These are phyloP conservation scores for Festucalex cinctus DNA, from an alignment of 2,113 vertebrate genomes.

Conservation along the genomic window DNA sequence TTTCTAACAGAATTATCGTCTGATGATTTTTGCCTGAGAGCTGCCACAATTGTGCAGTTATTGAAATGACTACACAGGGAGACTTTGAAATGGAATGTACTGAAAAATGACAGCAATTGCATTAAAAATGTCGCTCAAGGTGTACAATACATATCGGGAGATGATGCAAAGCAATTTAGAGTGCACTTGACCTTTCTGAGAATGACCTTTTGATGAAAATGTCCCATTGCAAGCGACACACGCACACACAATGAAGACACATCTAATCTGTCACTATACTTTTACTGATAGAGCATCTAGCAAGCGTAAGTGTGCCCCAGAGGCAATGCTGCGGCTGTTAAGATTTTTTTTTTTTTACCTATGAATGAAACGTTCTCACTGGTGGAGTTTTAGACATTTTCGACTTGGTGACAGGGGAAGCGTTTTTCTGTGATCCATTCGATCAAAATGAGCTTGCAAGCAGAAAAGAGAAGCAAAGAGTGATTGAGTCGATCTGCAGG, in stretches of 20 bases:
- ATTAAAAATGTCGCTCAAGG: background rate
- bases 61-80: background rate
- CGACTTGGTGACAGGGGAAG: background rate
- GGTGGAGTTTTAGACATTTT: background rate
- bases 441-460: background rate
- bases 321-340: background rate
- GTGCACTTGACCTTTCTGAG: background rate
- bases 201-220: background rate
- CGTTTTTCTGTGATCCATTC: background rate
- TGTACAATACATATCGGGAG: background rate
- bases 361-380: background rate
- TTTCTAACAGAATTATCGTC: background rate
- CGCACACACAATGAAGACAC: background rate
- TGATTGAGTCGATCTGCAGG: constrained; percentile 7
- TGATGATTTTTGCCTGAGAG: too few species aligned
- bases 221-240: background rate
- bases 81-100: background rate
- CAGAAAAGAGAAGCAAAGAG: constrained; percentile 2
- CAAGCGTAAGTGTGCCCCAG: background rate
- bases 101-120: background rate
- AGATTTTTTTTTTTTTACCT: background rate
- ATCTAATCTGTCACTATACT: background rate
- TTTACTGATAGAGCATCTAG: background rate
- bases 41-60: background rate
- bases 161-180: background rate